A percentile compares a stretch with the other conserved stretches of the same genome.
phyloP scores from a whole-genome alignment of 2,113 vertebrate species.

The Rhinogobius similis region DNA sequence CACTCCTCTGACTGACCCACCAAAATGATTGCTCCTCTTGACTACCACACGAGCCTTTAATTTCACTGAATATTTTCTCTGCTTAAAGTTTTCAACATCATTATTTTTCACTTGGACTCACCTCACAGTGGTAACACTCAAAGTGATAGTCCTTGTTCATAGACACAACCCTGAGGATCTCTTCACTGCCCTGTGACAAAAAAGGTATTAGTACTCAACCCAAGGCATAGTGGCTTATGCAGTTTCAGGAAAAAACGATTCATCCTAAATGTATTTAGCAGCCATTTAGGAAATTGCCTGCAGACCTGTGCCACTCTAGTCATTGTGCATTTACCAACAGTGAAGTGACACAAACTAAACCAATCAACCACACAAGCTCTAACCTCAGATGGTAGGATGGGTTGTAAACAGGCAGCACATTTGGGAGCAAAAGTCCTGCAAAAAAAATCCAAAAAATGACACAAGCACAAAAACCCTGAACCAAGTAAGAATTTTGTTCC shows the following conservation, averaged over 20 bases:
- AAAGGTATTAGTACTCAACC: neutral
- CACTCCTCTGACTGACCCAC: neutral
- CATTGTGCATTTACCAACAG: neutral
- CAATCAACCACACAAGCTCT: slow-evolving; percentile 16
- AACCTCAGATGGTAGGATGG: slow-evolving; percentile 87
- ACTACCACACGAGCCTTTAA: neutral
- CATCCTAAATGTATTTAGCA: neutral
- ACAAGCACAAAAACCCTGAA: neutral
- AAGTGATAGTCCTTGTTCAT: slow-evolving; percentile 93
- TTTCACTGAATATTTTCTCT: neutral
- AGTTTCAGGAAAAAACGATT: neutral
- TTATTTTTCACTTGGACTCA: slow-evolving; percentile 56
- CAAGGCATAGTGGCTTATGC: neutral
- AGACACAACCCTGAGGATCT: slow-evolving; percentile 89
- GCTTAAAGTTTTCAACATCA: too few species aligned
- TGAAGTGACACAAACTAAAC: too few species aligned
- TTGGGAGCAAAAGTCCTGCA: slow-evolving; percentile 87
- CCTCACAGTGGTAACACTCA: slow-evolving; percentile 91
- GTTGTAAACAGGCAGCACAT: slow-evolving; percentile 86
- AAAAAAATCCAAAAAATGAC: slow-evolving; percentile 13
- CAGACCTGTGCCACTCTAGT: neutral
- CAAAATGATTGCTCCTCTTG: neutral
- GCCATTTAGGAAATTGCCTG: neutral
- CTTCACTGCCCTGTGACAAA: slow-evolving; percentile 83
- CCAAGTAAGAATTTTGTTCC: neutral